A percentile compares a stretch with the other conserved stretches of the same genome.
Evolutionary conservation across 2,888 invertebrate genomes (phyloP).

Genomic region (Teleogryllus oceanicus): DNA sequence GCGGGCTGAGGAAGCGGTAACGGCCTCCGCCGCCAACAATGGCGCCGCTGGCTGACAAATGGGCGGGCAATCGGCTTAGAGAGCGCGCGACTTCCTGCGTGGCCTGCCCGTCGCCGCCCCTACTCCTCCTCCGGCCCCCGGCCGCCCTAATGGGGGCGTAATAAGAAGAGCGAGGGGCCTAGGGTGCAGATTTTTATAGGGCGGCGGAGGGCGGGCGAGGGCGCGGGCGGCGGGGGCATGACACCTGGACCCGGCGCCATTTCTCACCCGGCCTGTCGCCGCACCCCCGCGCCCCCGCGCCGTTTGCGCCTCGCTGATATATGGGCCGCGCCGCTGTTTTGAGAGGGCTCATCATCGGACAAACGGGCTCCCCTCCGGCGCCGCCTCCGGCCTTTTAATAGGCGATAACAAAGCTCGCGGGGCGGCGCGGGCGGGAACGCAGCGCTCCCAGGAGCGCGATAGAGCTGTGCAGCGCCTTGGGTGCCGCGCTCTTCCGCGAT

Average conservation of each 20-base stretch:
- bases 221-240: neutral
- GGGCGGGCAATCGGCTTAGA: neutral
- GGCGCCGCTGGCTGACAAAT: neutral
- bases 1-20: neutral
- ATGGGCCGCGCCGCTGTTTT: neutral
- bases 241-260: conserved; percentile 8
- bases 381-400: neutral
- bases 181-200: neutral
- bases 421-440: neutral
- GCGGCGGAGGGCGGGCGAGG: neutral
- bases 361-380: neutral
- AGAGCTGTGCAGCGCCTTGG: neutral
- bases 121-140: neutral
- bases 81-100: neutral
- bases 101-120: neutral
- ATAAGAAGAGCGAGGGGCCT: neutral
- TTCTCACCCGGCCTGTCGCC: conserved; percentile 2
- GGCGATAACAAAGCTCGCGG: neutral
- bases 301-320: neutral
- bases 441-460: neutral
- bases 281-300: neutral
- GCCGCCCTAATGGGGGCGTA: neutral
- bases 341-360: neutral
- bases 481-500: neutral
- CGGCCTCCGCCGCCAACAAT: neutral